Evolutionary conservation across 2,797 vertebrate species (phyloP).

Genomic region (Anguilla anguilla): DNA sequence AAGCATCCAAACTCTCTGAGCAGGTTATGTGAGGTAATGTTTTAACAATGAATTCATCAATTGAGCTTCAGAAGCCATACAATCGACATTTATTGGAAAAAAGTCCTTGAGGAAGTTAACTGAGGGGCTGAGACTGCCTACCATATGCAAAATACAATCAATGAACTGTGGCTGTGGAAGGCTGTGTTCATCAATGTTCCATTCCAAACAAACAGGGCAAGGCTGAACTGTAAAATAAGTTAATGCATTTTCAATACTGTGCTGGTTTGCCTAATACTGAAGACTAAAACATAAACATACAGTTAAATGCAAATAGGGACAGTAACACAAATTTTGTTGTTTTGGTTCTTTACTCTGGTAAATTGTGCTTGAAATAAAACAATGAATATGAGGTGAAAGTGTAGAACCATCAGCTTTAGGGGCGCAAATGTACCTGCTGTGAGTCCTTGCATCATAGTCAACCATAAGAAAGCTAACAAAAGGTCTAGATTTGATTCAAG

Average conservation of each 20-base stretch:
- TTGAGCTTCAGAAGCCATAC: background rate
- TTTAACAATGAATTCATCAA: background rate
- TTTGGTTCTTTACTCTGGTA: too few relatives aligned
- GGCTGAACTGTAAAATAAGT: background rate
- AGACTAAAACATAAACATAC: background rate
- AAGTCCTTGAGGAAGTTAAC: slow-evolving; percentile 7
- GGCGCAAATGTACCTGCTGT: too few relatives aligned
- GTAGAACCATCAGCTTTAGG: too few relatives aligned
- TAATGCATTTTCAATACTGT: background rate
- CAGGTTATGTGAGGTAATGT: background rate
- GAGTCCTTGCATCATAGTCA: too few relatives aligned
- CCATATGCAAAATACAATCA: background rate
- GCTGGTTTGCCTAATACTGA: background rate
- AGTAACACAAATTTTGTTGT: too few relatives aligned
- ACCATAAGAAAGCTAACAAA: too few relatives aligned
- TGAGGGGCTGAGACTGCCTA: too few relatives aligned
- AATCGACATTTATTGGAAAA: slow-evolving; percentile 1
- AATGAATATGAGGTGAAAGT: too few relatives aligned
- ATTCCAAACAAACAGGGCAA: background rate
- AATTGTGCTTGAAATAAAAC: too few relatives aligned
- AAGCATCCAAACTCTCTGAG: background rate
- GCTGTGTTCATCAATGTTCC: background rate
- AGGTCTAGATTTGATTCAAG: too few relatives aligned
- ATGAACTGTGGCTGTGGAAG: background rate
- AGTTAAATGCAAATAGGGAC: too few relatives aligned